phyloP scores from a whole-genome alignment of 1,140 invertebrate species.

The Phymastichus coffea region DNA sequence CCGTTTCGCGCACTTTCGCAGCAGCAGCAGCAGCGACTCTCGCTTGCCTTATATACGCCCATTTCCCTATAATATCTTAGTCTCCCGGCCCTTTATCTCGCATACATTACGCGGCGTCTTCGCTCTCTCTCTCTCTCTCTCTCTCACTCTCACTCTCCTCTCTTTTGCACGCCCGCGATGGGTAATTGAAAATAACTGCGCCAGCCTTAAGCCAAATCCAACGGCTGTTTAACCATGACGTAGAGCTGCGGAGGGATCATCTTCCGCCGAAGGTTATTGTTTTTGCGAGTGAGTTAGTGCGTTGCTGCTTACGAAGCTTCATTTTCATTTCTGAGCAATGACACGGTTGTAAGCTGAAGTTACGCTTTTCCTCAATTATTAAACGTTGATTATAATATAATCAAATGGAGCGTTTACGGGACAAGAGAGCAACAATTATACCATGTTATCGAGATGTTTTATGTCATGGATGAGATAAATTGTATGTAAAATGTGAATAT shows the following conservation, averaged over 20 bases:
- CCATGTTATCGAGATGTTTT: too few species aligned
- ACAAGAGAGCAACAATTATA: too few species aligned
- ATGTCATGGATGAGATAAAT: too few species aligned
- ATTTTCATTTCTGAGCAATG: too few species aligned
- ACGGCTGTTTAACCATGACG: constrained; percentile 26
- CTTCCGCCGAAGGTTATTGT: constrained; percentile 22
- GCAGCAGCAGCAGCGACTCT: constrained; percentile 6
- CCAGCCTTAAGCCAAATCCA: constrained; percentile 46
- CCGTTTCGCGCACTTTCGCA: constrained; percentile 40
- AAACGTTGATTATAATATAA: too few species aligned
- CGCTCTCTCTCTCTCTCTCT: neutral
- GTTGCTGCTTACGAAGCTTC: too few species aligned
- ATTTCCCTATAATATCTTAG: constrained; percentile 58
- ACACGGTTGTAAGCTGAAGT: too few species aligned
- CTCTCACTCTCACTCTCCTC: constrained; percentile 27
- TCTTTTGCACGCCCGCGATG: constrained; percentile 39
- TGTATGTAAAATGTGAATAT: too few species aligned
- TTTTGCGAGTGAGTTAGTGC: constrained; percentile 1
- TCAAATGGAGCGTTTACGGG: too few species aligned
- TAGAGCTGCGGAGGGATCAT: constrained; percentile 35
- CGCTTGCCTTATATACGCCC: constrained; percentile 49
- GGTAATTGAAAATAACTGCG: constrained; percentile 59
- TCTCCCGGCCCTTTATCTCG: constrained; percentile 56
- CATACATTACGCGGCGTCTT: constrained; percentile 56
- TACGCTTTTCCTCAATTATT: too few species aligned